phyloP scores from a whole-genome alignment of 2,888 invertebrate genomes.

The Euproctis similis region DNA sequence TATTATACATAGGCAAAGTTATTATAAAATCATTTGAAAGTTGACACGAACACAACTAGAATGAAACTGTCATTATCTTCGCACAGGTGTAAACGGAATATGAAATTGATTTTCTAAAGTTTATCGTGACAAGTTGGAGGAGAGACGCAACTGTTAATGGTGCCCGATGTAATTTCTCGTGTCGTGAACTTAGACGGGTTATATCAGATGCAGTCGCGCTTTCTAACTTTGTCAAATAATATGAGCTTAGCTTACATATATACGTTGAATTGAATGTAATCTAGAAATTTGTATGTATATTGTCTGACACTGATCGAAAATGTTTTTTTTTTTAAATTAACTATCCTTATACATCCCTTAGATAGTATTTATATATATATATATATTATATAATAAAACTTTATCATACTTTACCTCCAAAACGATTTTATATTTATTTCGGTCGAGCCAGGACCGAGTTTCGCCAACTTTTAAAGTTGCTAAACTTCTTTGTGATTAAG shows the following conservation, averaged over 20 bases:
- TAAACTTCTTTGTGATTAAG: conserved; percentile 37
- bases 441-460: conserved; percentile 32
- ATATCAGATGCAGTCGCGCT: conserved; percentile 12
- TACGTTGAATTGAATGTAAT: conserved; percentile 5
- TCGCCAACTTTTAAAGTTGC: conserved; percentile 30
- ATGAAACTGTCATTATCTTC: conserved; percentile 21
- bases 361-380: conserved; percentile 26
- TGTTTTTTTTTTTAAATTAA: no score
- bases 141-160: conserved; percentile 11
- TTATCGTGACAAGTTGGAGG: conserved; percentile 10
- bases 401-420: conserved; percentile 18
- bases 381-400: conserved; percentile 14
- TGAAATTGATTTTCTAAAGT: conserved; percentile 39
- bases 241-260: conserved; percentile 7
- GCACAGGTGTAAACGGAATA: conserved; percentile 29
- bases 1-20: no score
- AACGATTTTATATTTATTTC: conserved; percentile 37
- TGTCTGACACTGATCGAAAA: no score
- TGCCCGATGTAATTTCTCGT: conserved; percentile 15
- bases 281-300: no score
- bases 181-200: conserved; percentile 12
- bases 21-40: no score
- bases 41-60: conserved; percentile 6
- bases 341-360: no score
- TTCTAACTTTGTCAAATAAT: conserved; percentile 15